These are phyloP conservation scores for Xanthostigma xanthostigma DNA, from an alignment of 2,888 invertebrate genomes.

Conservation along the genomic window DNA sequence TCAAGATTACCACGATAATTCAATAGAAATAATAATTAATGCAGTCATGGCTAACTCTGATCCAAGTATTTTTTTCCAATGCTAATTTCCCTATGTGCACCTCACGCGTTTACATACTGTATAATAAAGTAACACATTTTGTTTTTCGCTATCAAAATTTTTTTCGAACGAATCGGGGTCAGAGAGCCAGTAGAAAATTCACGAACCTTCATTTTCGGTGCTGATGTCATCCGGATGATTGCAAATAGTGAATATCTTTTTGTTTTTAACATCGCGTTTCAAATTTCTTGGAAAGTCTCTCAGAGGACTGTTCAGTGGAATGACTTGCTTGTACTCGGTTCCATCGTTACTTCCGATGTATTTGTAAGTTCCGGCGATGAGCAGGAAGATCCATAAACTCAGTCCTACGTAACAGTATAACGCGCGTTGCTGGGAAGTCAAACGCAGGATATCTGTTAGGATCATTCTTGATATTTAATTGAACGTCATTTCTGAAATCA, in stretches of 20 bases:
- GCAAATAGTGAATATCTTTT: conserved; percentile 51
- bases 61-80: no score
- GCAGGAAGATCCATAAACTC: conserved; percentile 66
- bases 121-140: no score
- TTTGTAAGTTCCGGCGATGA: conserved; percentile 69
- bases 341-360: conserved; percentile 42
- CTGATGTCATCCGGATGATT: conserved; percentile 55
- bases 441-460: conserved; percentile 38
- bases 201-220: conserved; percentile 56
- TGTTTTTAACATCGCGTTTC: conserved; percentile 44
- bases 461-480: conserved; percentile 15
- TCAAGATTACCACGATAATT: no score
- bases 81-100: no score
- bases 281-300: conserved; percentile 34
- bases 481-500: no score
- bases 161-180: no score
- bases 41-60: no score
- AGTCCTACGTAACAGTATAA: conserved; percentile 69
- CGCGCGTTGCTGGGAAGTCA: conserved; percentile 56
- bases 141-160: no score
- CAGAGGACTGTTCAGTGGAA: conserved; percentile 28
- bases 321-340: conserved; percentile 26
- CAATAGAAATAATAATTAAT: no score
- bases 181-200: no score
- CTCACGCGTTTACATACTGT: no score